These are phyloP conservation scores for Andrena dorsata DNA, from an alignment of 2,888 invertebrate genomes.

Conservation along the genomic window DNA sequence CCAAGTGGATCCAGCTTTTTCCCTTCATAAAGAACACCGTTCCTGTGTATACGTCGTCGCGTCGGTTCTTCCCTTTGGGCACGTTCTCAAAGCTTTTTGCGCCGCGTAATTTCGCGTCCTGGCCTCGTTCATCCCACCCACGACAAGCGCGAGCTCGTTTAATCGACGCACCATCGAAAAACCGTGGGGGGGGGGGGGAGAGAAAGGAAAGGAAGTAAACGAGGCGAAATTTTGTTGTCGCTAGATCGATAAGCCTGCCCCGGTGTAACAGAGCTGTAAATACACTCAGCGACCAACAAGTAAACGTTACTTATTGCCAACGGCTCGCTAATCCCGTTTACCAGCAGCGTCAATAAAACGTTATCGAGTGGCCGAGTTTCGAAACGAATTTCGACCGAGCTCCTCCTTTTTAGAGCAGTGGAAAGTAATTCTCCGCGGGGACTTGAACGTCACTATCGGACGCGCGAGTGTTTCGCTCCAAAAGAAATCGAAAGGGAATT, in stretches of 20 bases:
- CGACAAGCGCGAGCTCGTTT: neutral
- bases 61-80: slow-evolving; percentile 3
- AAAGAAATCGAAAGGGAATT: slow-evolving; percentile 10
- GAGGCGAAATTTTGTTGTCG: no score
- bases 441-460: neutral
- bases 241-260: no score
- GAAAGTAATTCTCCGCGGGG: neutral
- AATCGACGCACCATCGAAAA: neutral
- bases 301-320: no score
- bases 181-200: no score
- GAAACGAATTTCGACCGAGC: no score
- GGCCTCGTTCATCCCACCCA: neutral
- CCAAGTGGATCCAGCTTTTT: slow-evolving; percentile 18
- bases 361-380: no score
- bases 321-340: no score
- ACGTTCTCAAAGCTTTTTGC: slow-evolving; percentile 28
- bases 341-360: no score
- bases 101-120: slow-evolving; percentile 14
- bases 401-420: neutral
- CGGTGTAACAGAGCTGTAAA: no score
- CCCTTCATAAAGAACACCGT: slow-evolving; percentile 10
- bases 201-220: neutral
- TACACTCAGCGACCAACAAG: no score
- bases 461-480: neutral
- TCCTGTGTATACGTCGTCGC: neutral